Evolutionary conservation across 2,888 invertebrate genomes (phyloP).

Genomic region (Oeneis ivallda): DNA sequence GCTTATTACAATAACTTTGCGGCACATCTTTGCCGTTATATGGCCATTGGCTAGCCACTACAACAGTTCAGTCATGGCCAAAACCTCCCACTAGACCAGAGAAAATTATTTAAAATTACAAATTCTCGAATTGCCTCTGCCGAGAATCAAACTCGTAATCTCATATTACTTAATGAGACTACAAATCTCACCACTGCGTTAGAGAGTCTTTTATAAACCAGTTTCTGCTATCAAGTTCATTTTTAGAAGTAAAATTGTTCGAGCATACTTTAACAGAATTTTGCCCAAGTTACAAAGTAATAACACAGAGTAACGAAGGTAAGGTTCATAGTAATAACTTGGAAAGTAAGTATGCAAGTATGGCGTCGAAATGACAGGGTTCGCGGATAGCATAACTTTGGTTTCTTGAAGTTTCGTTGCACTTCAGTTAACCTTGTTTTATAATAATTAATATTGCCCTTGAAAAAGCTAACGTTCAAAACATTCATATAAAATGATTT

Average conservation of each 20-base stretch:
- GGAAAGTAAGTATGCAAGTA: conserved; percentile 13
- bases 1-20: too few species aligned
- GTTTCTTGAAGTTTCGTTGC: neutral
- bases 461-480: neutral
- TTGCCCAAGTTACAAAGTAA: conserved; percentile 26
- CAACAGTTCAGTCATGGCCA: too few species aligned
- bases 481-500: too few species aligned
- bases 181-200: too few species aligned
- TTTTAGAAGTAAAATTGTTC: conserved; percentile 21
- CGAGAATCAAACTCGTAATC: too few species aligned
- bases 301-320: too few species aligned
- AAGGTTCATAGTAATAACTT: conserved; percentile 31
- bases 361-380: conserved; percentile 29
- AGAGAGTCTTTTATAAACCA: neutral
- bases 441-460: neutral
- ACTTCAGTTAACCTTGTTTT: conserved; percentile 15
- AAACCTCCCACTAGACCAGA: too few species aligned
- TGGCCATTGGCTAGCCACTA: too few species aligned
- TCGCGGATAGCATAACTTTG: conserved; percentile 19
- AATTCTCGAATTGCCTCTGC: neutral
- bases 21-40: too few species aligned
- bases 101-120: neutral
- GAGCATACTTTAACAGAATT: conserved; percentile 31
- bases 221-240: neutral
- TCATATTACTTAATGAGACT: too few species aligned